These are phyloP conservation scores for Mormoops blainvillei DNA, from an alignment of 2,113 vertebrate species.

Conservation along the genomic window DNA sequence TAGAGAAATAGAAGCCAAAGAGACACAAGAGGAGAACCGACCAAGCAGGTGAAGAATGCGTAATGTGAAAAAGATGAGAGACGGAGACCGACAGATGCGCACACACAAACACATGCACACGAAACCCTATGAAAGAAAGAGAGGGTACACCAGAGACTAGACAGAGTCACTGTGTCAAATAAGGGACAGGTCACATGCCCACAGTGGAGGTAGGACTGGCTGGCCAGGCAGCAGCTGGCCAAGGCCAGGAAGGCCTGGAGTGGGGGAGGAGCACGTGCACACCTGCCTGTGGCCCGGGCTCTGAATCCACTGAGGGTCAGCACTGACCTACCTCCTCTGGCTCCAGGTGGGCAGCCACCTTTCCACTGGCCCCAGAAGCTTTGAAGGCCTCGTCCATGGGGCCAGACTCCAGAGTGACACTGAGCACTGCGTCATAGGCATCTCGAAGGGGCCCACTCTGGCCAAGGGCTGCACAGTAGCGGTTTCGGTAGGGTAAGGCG, in stretches of 20 bases:
- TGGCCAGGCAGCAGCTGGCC: background rate
- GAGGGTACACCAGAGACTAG: background rate
- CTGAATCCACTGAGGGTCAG: too few species aligned
- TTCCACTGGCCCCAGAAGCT: slow-evolving; percentile 72
- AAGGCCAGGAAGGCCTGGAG: background rate
- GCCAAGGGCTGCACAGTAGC: slow-evolving; percentile 79
- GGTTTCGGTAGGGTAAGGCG: slow-evolving; percentile 88
- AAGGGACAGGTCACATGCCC: background rate
- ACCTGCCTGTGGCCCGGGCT: background rate
- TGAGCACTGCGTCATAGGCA: slow-evolving; percentile 90
- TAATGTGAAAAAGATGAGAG: background rate
- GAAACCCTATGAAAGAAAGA: background rate
- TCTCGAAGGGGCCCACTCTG: slow-evolving; percentile 80
- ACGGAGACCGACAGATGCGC: background rate
- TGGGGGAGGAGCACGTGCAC: rapidly evolving
- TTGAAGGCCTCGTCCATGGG: slow-evolving; percentile 80
- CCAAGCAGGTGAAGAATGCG: background rate
- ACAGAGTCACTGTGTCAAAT: background rate
- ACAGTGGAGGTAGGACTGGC: background rate
- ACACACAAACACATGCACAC: background rate
- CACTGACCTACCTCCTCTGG: slow-evolving; percentile 75
- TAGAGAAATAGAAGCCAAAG: background rate
- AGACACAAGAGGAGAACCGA: background rate
- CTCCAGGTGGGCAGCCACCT: slow-evolving; percentile 64
- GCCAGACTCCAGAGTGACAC: slow-evolving; percentile 87